Percentiles rank a stretch among this genome's conserved stretches.
These are phyloP conservation scores for Platyura marginata DNA, from an alignment of 1,140 invertebrate genomes.

Conservation along the genomic window DNA sequence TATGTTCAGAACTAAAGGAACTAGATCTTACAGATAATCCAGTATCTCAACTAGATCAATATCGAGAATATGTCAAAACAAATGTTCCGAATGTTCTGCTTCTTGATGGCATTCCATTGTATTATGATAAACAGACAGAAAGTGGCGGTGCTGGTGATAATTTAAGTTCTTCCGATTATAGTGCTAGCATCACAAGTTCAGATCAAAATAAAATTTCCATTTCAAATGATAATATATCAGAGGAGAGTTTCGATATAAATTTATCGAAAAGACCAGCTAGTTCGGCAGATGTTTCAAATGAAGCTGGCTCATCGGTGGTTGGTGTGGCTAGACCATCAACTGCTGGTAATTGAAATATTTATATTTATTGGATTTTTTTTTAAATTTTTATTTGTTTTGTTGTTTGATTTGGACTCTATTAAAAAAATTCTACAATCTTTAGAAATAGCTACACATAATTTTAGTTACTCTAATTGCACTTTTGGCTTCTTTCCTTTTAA, in stretches of 20 bases:
- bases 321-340: too few species aligned
- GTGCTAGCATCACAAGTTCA: neutral
- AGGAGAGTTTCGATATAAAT: neutral
- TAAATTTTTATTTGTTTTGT: too few species aligned
- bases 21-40: constrained; percentile 25
- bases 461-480: too few species aligned
- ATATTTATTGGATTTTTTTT: neutral
- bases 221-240: neutral
- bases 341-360: neutral
- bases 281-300: neutral
- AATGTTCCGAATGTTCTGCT: constrained; percentile 21
- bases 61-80: constrained; percentile 19
- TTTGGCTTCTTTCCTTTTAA: too few species aligned
- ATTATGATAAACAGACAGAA: neutral
- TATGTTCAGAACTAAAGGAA: constrained; percentile 24
- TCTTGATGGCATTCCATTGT: constrained; percentile 21
- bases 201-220: neutral
- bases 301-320: too few species aligned
- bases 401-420: too few species aligned
- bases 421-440: too few species aligned
- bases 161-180: neutral
- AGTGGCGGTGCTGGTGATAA: neutral
- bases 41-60: constrained; percentile 17
- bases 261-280: neutral
- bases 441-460: too few species aligned